A percentile compares a stretch with the other conserved stretches of the same genome.
These are phyloP conservation scores for Belonocnema kinseyi DNA, from an alignment of 1,140 invertebrate species.

Conservation along the genomic window DNA sequence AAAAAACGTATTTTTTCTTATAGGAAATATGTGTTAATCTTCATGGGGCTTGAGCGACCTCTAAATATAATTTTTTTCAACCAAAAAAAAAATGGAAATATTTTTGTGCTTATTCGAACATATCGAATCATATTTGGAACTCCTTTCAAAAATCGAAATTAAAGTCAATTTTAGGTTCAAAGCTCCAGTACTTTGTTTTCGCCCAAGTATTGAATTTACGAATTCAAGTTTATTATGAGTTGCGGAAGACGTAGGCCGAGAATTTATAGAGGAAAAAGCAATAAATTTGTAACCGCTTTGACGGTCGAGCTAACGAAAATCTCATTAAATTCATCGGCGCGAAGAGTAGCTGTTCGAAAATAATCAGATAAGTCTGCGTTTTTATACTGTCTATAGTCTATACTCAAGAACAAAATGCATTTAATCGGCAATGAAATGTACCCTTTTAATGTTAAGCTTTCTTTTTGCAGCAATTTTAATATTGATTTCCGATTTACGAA, in stretches of 20 bases:
- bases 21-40: too few species aligned
- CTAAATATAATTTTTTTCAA: too few species aligned
- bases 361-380: conserved; percentile 3
- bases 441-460: background rate
- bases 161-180: background rate
- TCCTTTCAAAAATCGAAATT: background rate
- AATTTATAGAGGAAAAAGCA: conserved; percentile 34
- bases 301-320: conserved; percentile 11
- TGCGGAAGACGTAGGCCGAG: background rate
- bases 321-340: conserved; percentile 25
- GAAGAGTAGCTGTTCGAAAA: conserved; percentile 16
- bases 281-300: conserved; percentile 41
- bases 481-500: too few species aligned
- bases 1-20: too few species aligned
- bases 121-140: background rate
- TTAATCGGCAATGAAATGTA: background rate
- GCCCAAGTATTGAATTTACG: conserved; percentile 4
- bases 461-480: too few species aligned
- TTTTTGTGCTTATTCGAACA: too few species aligned
- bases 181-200: background rate
- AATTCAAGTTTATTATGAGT: conserved; percentile 13
- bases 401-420: conserved; percentile 1
- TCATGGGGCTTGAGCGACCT: too few species aligned
- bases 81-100: too few species aligned
- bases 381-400: background rate